Percentiles rank a stretch among this genome's conserved stretches.
These are phyloP conservation scores for Dolichoris vasculosae DNA, from an alignment of 1,140 invertebrate genomes.

Conservation along the genomic window DNA sequence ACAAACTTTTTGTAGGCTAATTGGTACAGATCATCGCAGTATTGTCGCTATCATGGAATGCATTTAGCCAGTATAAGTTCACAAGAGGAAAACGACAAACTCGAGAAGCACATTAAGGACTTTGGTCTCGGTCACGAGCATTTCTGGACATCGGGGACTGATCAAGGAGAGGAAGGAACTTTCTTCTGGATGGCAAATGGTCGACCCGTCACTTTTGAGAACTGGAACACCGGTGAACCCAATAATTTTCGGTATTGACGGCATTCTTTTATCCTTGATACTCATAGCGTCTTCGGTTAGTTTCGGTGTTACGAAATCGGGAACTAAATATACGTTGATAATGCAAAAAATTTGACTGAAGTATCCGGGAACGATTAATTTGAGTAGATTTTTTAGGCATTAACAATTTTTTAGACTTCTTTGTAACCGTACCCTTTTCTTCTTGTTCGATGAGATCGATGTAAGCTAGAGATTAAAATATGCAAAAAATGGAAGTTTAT, in stretches of 20 bases:
- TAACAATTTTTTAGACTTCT: too few species aligned
- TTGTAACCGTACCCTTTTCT: too few species aligned
- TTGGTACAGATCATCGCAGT: conserved; percentile 93
- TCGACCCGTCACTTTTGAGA: conserved; percentile 89
- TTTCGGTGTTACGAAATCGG: too few species aligned
- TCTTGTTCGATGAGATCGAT: too few species aligned
- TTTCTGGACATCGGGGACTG: conserved; percentile 94
- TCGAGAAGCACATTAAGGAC: conserved; percentile 88
- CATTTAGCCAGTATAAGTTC: conserved; percentile 90
- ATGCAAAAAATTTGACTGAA: too few species aligned
- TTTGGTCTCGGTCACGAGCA: conserved; percentile 91
- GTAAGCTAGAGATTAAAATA: too few species aligned
- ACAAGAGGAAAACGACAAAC: conserved; percentile 90
- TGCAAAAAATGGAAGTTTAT: too few species aligned
- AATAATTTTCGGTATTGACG: conserved; percentile 84
- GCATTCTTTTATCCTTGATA: not conserved
- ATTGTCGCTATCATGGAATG: conserved; percentile 93
- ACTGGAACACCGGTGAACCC: conserved; percentile 93
- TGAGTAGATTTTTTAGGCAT: too few species aligned
- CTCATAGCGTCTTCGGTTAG: not conserved
- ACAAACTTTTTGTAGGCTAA: conserved; percentile 81
- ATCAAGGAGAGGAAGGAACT: conserved; percentile 90
- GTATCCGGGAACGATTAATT: too few species aligned
- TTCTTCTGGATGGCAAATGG: conserved; percentile 96
- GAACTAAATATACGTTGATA: too few species aligned